Conservation (phyloP, 2,888 invertebrate genomes). For the Tipula vernalis region DNA sequence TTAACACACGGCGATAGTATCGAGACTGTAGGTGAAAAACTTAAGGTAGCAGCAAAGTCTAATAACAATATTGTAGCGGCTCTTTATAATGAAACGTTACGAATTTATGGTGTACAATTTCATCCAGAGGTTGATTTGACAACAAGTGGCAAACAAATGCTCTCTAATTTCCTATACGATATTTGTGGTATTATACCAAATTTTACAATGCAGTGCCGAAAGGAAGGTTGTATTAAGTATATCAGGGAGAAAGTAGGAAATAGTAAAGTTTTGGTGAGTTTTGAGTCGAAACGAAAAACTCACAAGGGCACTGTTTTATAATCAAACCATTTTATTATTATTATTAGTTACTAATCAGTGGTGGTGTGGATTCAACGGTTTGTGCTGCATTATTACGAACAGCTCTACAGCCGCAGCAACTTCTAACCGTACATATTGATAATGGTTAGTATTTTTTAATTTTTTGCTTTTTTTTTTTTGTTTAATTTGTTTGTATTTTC, state of each 20-base stretch:
- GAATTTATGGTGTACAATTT: constrained; percentile 94
- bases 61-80: constrained; percentile 69
- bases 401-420: constrained; percentile 77
- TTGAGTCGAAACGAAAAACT: background rate
- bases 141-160: constrained; percentile 76
- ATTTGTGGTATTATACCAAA: constrained; percentile 75
- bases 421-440: constrained; percentile 95
- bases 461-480: background rate
- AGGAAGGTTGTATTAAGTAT: constrained; percentile 82
- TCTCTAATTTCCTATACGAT: constrained; percentile 89
- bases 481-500: background rate
- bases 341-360: constrained; percentile 76
- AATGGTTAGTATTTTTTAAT: constrained; percentile 76
- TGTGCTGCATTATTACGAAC: constrained; percentile 90
- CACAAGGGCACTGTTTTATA: background rate
- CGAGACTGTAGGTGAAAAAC: constrained; percentile 77
- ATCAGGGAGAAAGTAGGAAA: constrained; percentile 80
- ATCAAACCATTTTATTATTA: constrained; percentile 16
- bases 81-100: constrained; percentile 80
- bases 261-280: constrained; percentile 81
- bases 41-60: constrained; percentile 76
- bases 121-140: constrained; percentile 98
- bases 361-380: constrained; percentile 99
- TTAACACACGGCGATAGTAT: constrained; percentile 97
- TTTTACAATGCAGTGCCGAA: constrained; percentile 79